Evolutionary conservation across 2,113 vertebrate species (phyloP).

Genomic region (Prietella phreatophila): DNA sequence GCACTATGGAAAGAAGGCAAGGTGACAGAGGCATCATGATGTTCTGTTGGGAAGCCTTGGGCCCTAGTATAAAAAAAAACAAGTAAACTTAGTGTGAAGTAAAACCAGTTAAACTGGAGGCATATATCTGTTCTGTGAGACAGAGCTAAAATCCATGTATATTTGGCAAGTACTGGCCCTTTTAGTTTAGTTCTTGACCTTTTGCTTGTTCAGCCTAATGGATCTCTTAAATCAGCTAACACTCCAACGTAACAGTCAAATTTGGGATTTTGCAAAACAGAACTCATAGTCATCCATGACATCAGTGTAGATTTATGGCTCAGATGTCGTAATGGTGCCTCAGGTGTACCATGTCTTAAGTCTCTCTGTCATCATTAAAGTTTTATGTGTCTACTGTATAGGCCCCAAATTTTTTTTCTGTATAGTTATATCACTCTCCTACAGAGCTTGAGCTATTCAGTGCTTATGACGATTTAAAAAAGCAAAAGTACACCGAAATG

Average conservation of each 20-base stretch:
- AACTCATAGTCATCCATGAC: conserved; percentile 28
- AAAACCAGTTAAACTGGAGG: background rate
- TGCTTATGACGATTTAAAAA: background rate
- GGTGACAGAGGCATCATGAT: too few relatives aligned
- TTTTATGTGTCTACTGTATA: conserved; percentile 19
- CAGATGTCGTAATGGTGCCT: background rate
- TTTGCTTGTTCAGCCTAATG: conserved; percentile 10
- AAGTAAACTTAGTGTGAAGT: background rate
- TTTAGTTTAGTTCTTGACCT: background rate
- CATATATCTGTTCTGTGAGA: background rate
- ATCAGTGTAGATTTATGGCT: conserved; percentile 4
- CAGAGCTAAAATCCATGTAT: background rate
- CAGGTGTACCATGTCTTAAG: background rate
- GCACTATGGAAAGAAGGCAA: too few relatives aligned
- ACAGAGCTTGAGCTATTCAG: background rate
- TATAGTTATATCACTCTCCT: background rate
- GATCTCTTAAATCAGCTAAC: background rate
- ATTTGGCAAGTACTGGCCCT: background rate
- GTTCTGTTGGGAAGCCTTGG: too few relatives aligned
- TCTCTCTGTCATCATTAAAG: conserved; percentile 1
- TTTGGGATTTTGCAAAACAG: background rate
- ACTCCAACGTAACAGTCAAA: background rate
- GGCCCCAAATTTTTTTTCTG: background rate
- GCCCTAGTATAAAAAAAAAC: background rate
- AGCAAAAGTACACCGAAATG: background rate